Evolutionary conservation across 1,140 invertebrate genomes (phyloP), one percentile per base, ranked within the genome.

Genomic region (Venturia canescens): DNA sequence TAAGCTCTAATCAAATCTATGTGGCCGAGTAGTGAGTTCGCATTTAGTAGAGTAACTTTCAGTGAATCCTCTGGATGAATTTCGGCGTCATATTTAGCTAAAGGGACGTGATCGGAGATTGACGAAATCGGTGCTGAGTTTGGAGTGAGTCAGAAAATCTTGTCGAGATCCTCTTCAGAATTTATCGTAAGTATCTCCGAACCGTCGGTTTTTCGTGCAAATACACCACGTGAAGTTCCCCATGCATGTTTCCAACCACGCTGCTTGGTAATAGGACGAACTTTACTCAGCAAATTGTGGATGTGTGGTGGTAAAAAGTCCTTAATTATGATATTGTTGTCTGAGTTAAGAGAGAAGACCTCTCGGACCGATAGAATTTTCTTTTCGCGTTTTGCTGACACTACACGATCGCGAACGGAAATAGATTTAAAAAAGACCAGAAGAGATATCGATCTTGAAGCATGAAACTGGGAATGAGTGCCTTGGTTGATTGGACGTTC

Each of bases 11-110:
- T 23, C 15, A 53, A 60, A 60, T 77, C 75, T 11, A 77, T 60
- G 34, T 77, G 75, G 18, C 13, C 75, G 6, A 60, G 1, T 15
- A 77, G 29, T 7, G 50, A 77, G 44, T 57, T 48, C 16, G 75
- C 75, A 38, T 77, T 77, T n/a, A 77, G 31, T 69, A 26, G 67
- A 13, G 67, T 4, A 4, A 18, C 16, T 16, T 57, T 11, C 18
- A 48, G 44, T 16, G 44, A 6, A 48, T 48, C 6, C 6, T 48
- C 44, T 9, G 6, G 6, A 16, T 48, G 44, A 48, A 48, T 16
- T 48, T 16, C 16, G 16, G n/a, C n/a, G n/a, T n/a, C n/a, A n/a
- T n/a, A n/a, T n/a, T 9, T 48, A 48, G 44, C 16, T 48, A 6
- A 9, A 9, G 44, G n/a, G n/a, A n/a, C n/a, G 53, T 57, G 9